These are phyloP conservation scores for Scaptomyza reducta DNA, from an alignment of 2,888 invertebrate species.

Conservation along the genomic window DNA sequence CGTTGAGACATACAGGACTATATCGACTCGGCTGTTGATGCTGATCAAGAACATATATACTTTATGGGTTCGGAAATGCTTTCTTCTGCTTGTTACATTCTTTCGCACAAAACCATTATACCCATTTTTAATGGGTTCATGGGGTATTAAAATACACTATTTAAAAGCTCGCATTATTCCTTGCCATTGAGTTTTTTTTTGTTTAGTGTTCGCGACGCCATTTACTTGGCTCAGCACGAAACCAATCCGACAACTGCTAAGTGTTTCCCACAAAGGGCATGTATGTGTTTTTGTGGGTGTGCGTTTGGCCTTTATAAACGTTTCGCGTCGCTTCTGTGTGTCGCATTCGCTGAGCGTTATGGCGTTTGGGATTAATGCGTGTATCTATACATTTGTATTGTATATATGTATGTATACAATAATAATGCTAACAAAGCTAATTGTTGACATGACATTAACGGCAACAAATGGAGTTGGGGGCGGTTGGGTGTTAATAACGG, in stretches of 20 bases:
- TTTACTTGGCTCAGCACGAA: neutral
- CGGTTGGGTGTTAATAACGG: conserved; percentile 3
- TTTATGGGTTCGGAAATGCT: too few species aligned
- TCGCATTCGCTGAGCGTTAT: conserved; percentile 31
- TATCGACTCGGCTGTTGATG: too few species aligned
- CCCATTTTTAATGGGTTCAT: too few species aligned
- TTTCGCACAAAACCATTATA: too few species aligned
- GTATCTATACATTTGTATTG: conserved; percentile 34
- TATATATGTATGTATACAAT: neutral
- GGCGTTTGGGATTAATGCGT: conserved; percentile 50
- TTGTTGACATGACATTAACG: conserved; percentile 69
- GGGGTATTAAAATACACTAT: too few species aligned
- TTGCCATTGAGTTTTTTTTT: neutral
- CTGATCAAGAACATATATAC: too few species aligned
- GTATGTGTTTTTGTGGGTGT: neutral
- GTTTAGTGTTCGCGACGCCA: neutral
- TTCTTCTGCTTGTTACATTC: too few species aligned
- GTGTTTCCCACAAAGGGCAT: neutral
- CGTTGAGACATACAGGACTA: too few species aligned
- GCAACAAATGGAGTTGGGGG: neutral
- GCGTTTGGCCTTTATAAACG: conserved; percentile 5
- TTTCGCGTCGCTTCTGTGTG: conserved; percentile 1
- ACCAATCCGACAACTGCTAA: neutral
- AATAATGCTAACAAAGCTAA: conserved; percentile 61
- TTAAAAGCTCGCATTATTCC: neutral